Percentiles rank a stretch among this genome's conserved stretches.
phyloP scores from a whole-genome alignment of 2,797 vertebrate species.

The Liasis olivaceus region DNA sequence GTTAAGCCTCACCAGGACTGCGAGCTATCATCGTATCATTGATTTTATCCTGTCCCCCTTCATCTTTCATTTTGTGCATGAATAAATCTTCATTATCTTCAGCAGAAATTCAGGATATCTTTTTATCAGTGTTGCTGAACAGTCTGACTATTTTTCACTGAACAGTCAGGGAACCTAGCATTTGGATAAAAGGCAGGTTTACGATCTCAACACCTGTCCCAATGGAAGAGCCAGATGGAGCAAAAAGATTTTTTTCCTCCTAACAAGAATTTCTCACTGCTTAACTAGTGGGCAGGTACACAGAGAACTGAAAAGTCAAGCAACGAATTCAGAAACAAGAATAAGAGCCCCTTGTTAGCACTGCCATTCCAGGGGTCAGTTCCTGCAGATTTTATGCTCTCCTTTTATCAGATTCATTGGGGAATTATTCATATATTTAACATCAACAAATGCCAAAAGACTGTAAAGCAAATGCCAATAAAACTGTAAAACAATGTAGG shows the following conservation, averaged over 20 bases:
- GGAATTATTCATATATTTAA: slow-evolving; percentile 22
- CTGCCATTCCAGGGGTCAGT: neutral
- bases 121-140: slow-evolving; percentile 9
- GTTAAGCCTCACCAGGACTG: neutral
- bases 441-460: slow-evolving; percentile 1
- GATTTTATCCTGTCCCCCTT: neutral
- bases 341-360: neutral
- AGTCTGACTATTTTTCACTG: neutral
- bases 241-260: neutral
- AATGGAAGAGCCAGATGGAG: neutral
- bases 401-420: neutral
- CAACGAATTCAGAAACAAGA: neutral
- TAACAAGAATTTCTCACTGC: neutral
- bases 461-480: neutral
- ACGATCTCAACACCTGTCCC: neutral
- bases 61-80: slow-evolving; percentile 24
- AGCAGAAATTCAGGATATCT: slow-evolving; percentile 6
- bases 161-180: neutral
- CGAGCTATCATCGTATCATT: slow-evolving; percentile 3
- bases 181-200: slow-evolving; percentile 1
- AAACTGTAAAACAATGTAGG: neutral
- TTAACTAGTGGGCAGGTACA: neutral
- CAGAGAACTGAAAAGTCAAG: slow-evolving; percentile 8
- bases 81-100: slow-evolving; percentile 28
- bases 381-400: neutral